Evolutionary conservation across 2,888 invertebrate species (phyloP), one percentile per base, ranked within the genome.

Genomic region (Ceriagrion tenellum): DNA sequence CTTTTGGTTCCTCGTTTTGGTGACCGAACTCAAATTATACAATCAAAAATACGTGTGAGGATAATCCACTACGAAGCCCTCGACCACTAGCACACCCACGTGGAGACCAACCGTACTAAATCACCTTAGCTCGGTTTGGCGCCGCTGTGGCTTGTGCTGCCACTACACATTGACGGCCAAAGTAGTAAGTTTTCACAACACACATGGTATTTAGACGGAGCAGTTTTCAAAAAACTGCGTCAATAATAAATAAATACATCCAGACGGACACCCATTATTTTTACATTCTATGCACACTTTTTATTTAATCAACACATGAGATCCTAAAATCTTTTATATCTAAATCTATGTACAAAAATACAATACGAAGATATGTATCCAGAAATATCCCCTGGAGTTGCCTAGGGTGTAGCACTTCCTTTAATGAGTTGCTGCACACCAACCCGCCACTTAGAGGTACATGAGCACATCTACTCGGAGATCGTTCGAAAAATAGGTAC

Each of bases 101-200:
- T 81, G 59, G 96, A 95, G 74, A 96, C 96, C 47, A 96, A 56
- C 59, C 96, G 95, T 69, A 96, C 88, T 30, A 96, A 95, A 0
- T 96, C 96, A 6, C 96, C 96, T 35, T 96, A 95, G 95, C 96
- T 93, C 23, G 96, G 95, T 95, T 47, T 96, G 95, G 95, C 95
- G 96, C 55, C 95, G 95, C 95, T 96, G 96, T 63, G 96, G 95
- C 35, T 95, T 96, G 8, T 96, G 96, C 96, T 96, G 96, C n/a
- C 96, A 96, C 16, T 95, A 90, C 88, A 95, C 91, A 95, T 95
- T 88, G 88, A 55, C 30, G 90, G 59, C 90, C 59, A 59, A 35
- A 56, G 35, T 35, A 13, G 18, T 35, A 91, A 35, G 20, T 91
- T 55, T 56, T 47, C 30, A 35, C 35, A 35, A 59, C 40, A 35